Conservation (phyloP, 2,113 vertebrate genomes). For the Triplophysa rosa region DNA sequence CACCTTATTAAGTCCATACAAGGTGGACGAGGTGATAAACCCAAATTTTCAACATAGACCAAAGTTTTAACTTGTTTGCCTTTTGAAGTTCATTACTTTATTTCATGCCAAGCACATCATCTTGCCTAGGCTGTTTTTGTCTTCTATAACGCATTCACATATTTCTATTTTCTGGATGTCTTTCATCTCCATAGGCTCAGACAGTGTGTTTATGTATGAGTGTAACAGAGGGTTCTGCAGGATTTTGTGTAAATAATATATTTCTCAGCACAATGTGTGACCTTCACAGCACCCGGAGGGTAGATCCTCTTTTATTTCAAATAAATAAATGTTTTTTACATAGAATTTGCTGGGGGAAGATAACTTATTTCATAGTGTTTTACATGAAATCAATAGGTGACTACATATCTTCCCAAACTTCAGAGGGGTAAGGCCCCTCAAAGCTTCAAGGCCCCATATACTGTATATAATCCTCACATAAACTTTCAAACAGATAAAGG, state of each 20-base stretch:
- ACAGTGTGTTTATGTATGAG: neutral
- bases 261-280: slow-evolving; percentile 38
- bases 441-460: too few relatives aligned
- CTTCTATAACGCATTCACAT: neutral
- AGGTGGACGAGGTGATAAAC: too few relatives aligned
- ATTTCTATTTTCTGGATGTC: neutral
- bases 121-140: neutral
- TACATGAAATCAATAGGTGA: too few relatives aligned
- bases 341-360: neutral
- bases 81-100: too few relatives aligned
- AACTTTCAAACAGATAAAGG: too few relatives aligned
- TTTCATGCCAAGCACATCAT: too few relatives aligned
- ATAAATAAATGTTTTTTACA: neutral
- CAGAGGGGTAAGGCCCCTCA: too few relatives aligned
- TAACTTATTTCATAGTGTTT: neutral
- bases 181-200: neutral
- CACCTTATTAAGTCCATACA: too few relatives aligned
- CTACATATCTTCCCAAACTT: too few relatives aligned
- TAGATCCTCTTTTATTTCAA: neutral
- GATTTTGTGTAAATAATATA: slow-evolving; percentile 19
- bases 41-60: too few relatives aligned
- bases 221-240: slow-evolving; percentile 6
- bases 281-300: slow-evolving; percentile 47
- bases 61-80: too few relatives aligned
- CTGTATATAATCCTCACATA: too few relatives aligned